These are phyloP conservation scores for Enteromius afrohamiltoni DNA, from an alignment of 2,797 vertebrate genomes.

Conservation along the genomic window DNA sequence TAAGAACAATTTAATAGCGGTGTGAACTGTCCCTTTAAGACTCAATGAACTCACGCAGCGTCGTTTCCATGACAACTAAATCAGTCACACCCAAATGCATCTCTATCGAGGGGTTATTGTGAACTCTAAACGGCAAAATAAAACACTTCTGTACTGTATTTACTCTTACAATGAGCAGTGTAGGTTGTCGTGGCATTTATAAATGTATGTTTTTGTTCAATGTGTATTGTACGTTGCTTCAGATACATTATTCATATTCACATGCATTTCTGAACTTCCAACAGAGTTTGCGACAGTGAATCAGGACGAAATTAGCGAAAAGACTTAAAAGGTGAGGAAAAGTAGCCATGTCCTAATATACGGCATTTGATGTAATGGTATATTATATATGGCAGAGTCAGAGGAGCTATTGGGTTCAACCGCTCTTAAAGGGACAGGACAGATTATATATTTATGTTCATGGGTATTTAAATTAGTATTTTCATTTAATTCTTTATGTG, in stretches of 20 bases:
- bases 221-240: neutral
- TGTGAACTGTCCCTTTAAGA: neutral
- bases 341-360: neutral
- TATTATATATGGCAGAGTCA: neutral
- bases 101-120: neutral
- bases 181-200: neutral
- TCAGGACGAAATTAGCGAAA: neutral
- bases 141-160: neutral
- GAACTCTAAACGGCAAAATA: neutral
- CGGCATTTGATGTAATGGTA: neutral
- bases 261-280: neutral
- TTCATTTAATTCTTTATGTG: too few species aligned
- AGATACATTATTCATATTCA: neutral
- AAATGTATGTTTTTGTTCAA: neutral
- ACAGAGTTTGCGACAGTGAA: neutral
- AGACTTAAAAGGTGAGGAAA: neutral
- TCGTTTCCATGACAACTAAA: neutral
- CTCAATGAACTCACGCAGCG: neutral
- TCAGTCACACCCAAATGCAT: neutral
- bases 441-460: too few species aligned
- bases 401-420: neutral
- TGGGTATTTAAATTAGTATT: too few species aligned
- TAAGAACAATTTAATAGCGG: neutral
- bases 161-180: neutral
- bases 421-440: neutral